Conservation (phyloP, 2,797 vertebrate genomes). For the Pterois miles region DNA sequence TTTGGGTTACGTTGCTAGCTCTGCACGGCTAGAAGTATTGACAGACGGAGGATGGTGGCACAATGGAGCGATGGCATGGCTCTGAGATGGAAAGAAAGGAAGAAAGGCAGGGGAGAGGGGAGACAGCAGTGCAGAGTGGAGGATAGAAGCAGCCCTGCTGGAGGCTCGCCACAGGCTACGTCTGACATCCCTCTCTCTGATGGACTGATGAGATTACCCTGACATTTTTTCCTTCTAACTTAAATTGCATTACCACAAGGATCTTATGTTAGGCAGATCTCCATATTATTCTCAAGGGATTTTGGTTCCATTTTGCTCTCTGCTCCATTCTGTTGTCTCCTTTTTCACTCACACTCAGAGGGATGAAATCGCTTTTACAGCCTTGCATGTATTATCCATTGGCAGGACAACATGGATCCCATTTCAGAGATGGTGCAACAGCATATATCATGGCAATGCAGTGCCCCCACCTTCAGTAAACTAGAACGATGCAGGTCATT, state of each 20-base stretch:
- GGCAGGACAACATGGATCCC: slow-evolving; percentile 43
- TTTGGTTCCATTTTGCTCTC: slow-evolving; percentile 72
- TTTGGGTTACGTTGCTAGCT: slow-evolving; percentile 37
- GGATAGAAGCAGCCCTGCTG: slow-evolving; percentile 76
- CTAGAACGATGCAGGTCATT: slow-evolving; percentile 53
- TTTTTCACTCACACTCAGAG: slow-evolving; percentile 53
- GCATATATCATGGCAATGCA: slow-evolving; percentile 37
- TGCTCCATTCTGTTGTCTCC: slow-evolving; percentile 56
- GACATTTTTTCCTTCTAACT: slow-evolving; percentile 82
- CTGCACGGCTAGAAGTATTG: slow-evolving; percentile 18
- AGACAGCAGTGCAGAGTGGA: slow-evolving; percentile 70
- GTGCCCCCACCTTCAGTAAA: slow-evolving; percentile 22
- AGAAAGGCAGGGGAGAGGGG: slow-evolving; percentile 61
- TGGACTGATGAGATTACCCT: slow-evolving; percentile 87
- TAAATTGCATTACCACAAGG: slow-evolving; percentile 83
- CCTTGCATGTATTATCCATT: slow-evolving; percentile 67
- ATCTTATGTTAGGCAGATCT: slow-evolving; percentile 81
- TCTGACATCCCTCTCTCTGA: slow-evolving; percentile 85
- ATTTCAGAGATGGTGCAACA: slow-evolving; percentile 47
- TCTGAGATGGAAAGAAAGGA: slow-evolving; percentile 51
- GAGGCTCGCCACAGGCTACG: slow-evolving; percentile 85
- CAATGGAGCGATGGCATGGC: slow-evolving; percentile 48
- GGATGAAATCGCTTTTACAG: slow-evolving; percentile 71
- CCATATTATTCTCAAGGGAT: slow-evolving; percentile 77
- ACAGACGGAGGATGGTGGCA: slow-evolving; percentile 35